phyloP scores from a whole-genome alignment of 2,113 vertebrate species.

The Mobula hypostoma region DNA sequence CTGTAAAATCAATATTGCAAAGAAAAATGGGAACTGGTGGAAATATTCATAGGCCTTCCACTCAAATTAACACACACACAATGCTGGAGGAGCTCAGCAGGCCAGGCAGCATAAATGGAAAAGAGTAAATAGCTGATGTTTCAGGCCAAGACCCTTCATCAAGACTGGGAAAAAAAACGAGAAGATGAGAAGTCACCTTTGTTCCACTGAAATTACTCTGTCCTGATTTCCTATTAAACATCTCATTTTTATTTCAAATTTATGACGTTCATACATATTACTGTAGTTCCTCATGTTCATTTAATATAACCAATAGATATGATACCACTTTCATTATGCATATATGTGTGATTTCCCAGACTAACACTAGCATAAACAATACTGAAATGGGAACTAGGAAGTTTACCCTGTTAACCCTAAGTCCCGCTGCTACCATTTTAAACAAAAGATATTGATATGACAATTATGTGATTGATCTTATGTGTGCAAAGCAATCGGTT shows the following conservation, averaged over 20 bases:
- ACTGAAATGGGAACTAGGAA: neutral
- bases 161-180: no score
- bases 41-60: neutral
- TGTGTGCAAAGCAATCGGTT: neutral
- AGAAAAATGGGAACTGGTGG: neutral
- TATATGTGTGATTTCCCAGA: neutral
- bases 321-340: neutral
- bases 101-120: no score
- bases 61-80: neutral
- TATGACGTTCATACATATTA: neutral
- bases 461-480: neutral
- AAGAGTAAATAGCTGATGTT: no score
- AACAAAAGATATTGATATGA: neutral
- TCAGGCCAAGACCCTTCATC: no score
- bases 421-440: neutral
- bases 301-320: no score
- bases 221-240: neutral
- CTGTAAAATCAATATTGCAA: neutral
- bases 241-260: neutral
- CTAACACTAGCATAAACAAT: neutral
- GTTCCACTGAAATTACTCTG: neutral
- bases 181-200: no score
- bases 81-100: no score
- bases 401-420: neutral
- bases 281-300: no score